These are phyloP conservation scores for Orthosia incerta DNA, from an alignment of 2,888 invertebrate species.

Conservation along the genomic window DNA sequence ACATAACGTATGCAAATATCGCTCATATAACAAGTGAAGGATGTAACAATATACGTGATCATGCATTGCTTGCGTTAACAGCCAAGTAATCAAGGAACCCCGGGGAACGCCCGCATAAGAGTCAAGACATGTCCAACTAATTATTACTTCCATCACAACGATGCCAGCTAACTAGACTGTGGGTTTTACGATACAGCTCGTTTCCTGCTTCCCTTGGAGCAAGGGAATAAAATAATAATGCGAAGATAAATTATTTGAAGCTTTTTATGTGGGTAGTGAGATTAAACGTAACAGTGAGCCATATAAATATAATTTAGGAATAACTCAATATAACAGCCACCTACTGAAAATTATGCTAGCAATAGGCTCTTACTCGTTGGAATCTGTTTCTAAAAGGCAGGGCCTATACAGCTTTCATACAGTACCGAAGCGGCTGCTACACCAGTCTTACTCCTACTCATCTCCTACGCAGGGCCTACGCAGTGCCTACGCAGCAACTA, in stretches of 20 bases:
- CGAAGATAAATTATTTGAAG: background rate
- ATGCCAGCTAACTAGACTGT: constrained; percentile 32
- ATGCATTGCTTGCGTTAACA: constrained; percentile 44
- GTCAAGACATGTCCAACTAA: constrained; percentile 57
- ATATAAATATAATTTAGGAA: background rate
- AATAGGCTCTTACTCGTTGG: background rate
- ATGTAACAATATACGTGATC: constrained; percentile 50
- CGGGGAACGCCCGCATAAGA: constrained; percentile 58
- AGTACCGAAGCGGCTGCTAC: background rate
- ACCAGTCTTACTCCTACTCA: background rate
- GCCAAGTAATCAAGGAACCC: constrained; percentile 36
- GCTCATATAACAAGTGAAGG: constrained; percentile 31
- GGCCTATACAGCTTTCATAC: background rate
- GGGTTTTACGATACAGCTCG: constrained; percentile 31
- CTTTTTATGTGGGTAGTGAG: background rate
- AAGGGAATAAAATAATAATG: constrained; percentile 20
- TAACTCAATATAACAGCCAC: background rate
- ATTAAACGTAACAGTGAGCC: too few relatives aligned
- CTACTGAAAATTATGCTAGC: background rate
- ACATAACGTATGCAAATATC: constrained; percentile 53
- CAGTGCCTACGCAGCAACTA: background rate
- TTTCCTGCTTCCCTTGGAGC: constrained; percentile 33
- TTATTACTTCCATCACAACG: constrained; percentile 56
- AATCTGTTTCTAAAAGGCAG: background rate
- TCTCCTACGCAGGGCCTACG: background rate